Conservation (phyloP, 2,797 vertebrate species). For the Pseudochirops cupreus region DNA sequence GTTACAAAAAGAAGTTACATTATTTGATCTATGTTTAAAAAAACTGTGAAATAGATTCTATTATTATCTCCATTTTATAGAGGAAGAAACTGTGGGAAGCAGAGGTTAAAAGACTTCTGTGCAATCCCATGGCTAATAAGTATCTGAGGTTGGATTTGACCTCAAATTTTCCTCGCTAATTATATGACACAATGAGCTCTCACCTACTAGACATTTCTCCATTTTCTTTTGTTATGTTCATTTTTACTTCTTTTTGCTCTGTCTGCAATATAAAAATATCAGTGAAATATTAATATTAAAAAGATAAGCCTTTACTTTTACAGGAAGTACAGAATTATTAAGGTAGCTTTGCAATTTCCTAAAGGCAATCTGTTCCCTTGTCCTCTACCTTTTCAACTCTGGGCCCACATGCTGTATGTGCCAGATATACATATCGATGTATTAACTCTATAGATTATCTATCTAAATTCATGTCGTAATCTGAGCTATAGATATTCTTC, state of each 20-base stretch:
- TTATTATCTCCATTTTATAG: not conserved
- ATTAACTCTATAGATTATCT: not conserved
- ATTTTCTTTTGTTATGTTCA: not conserved
- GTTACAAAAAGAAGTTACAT: not conserved
- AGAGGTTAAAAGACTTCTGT: not conserved
- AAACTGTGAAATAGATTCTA: not conserved
- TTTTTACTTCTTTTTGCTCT: not conserved
- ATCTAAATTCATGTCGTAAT: not conserved
- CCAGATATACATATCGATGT: not conserved
- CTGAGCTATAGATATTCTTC: not conserved
- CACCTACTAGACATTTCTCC: rapidly evolving
- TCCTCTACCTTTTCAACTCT: not conserved
- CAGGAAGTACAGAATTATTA: not conserved
- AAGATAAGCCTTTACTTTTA: not conserved
- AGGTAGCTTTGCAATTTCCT: not conserved
- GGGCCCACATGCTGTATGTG: not conserved
- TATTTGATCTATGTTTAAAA: not conserved
- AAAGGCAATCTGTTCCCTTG: not conserved
- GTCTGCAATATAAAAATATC: not conserved
- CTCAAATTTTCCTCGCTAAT: not conserved
- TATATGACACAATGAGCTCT: not conserved
- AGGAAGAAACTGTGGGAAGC: not conserved
- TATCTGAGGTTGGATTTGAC: not conserved
- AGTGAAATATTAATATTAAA: not conserved
- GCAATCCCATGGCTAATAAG: not conserved